A percentile compares a stretch with the other conserved stretches of the same genome.
Evolutionary conservation across 2,888 invertebrate genomes (phyloP).

Genomic region (Syrista parreyssii): DNA sequence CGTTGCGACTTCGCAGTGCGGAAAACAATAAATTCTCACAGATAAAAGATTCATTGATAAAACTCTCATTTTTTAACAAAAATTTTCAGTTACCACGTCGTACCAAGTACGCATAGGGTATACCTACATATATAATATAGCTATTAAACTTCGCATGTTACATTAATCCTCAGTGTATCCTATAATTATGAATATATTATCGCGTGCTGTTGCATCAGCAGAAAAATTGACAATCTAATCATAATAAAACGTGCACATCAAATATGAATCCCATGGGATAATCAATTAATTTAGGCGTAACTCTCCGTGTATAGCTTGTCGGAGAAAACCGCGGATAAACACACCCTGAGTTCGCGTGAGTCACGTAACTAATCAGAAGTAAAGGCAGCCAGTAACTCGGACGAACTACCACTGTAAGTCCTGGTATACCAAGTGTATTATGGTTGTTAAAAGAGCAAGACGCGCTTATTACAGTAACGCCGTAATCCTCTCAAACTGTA

Average conservation of each 20-base stretch:
- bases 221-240: neutral
- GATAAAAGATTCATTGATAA: neutral
- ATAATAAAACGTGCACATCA: constrained; percentile 21
- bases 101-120: neutral
- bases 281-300: constrained; percentile 29
- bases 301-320: neutral
- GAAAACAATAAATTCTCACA: neutral
- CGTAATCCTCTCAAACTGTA: neutral
- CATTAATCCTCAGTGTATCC: neutral
- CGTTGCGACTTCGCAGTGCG: neutral
- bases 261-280: constrained; percentile 15
- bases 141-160: neutral
- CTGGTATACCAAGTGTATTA: constrained; percentile 1
- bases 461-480: neutral
- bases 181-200: neutral
- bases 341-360: constrained; percentile 18
- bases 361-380: constrained; percentile 33
- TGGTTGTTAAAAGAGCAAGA: neutral
- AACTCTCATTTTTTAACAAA: neutral
- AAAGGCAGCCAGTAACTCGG: constrained; percentile 17
- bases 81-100: neutral
- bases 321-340: neutral
- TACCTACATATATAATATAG: neutral
- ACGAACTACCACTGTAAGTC: neutral
- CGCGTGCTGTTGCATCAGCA: neutral